These are phyloP conservation scores for Phylloscopus trochiloides DNA, from an alignment of 2,113 vertebrate genomes.

Conservation along the genomic window DNA sequence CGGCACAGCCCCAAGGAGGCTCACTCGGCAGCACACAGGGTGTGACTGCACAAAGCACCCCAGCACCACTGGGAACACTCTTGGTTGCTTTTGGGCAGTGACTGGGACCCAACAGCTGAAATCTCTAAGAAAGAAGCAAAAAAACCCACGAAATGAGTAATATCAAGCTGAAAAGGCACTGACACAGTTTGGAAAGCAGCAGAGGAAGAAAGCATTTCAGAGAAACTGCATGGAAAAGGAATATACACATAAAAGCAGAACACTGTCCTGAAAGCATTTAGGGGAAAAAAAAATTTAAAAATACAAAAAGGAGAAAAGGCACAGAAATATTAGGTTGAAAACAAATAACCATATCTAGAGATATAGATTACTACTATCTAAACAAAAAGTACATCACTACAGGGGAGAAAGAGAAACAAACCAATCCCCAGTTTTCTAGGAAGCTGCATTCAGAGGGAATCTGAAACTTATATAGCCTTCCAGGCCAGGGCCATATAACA, in stretches of 20 bases:
- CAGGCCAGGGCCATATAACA: not conserved
- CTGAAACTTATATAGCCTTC: not conserved
- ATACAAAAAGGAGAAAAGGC: not conserved
- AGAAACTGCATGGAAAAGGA: not conserved
- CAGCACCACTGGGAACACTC: rapidly evolving
- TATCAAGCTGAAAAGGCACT: not conserved
- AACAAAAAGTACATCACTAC: not conserved
- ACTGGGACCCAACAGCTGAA: not conserved
- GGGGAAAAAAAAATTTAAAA: not conserved
- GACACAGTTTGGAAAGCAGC: not conserved
- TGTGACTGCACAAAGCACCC: not conserved
- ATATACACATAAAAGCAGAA: not conserved
- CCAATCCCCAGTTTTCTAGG: not conserved
- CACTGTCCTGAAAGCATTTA: not conserved
- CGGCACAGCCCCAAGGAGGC: rapidly evolving
- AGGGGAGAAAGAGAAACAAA: not conserved
- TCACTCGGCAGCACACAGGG: rapidly evolving
- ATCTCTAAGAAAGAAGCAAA: not conserved
- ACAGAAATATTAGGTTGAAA: not conserved
- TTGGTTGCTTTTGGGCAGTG: not conserved
- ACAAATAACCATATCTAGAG: not conserved
- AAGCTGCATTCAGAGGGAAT: not conserved
- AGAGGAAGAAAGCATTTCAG: not conserved
- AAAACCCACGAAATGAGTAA: not conserved
- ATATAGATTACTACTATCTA: not conserved